These are phyloP conservation scores for Thalassarche chlororhynchos DNA, from an alignment of 2,113 vertebrate genomes.

Conservation along the genomic window DNA sequence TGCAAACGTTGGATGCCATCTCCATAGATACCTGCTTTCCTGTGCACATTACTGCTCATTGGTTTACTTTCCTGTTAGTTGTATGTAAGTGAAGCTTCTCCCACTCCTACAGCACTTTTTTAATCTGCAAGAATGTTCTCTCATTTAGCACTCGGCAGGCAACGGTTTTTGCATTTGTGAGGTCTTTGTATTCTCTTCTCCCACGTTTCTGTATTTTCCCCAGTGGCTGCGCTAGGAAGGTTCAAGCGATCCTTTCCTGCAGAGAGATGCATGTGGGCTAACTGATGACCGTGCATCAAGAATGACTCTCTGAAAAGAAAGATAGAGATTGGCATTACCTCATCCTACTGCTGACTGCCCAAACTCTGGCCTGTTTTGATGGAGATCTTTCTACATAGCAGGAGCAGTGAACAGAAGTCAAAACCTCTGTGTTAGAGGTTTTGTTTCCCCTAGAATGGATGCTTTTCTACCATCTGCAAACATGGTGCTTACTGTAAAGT, in stretches of 20 bases:
- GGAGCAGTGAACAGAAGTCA: not conserved
- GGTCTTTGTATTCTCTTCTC: slow-evolving; percentile 1
- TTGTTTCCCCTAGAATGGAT: not conserved
- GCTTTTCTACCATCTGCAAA: not conserved
- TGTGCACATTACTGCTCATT: not conserved
- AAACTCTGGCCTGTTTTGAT: not conserved
- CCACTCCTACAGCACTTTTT: not conserved
- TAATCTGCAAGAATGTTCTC: not conserved
- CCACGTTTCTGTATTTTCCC: not conserved
- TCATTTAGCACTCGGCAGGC: not conserved
- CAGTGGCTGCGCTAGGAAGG: not conserved
- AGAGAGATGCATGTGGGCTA: not conserved
- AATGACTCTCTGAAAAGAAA: not conserved
- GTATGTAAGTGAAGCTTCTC: not conserved
- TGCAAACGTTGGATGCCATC: not conserved
- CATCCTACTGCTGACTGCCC: not conserved
- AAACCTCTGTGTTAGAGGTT: not conserved
- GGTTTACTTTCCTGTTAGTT: not conserved
- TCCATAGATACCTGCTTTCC: not conserved
- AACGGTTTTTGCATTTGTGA: slow-evolving; percentile 16
- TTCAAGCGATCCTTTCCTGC: not conserved
- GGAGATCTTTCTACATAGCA: not conserved
- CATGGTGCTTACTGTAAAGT: not conserved
- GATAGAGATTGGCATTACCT: not conserved
- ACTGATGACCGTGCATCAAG: not conserved